Conservation (phyloP, 2,888 invertebrate species). For the Lithodes maja region DNA sequence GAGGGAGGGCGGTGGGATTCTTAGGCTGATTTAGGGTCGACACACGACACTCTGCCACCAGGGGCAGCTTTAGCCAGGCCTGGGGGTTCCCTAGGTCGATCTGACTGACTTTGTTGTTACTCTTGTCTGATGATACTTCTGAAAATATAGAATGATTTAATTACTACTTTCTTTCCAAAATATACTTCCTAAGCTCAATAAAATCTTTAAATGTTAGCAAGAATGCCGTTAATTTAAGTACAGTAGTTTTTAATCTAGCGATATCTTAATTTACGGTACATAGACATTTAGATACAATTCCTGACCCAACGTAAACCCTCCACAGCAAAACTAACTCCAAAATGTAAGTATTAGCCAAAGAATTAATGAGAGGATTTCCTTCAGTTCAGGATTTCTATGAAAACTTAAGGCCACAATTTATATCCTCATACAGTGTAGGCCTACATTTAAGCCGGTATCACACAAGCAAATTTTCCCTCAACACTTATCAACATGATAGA, state of each 20-base stretch:
- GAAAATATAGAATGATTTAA: background rate
- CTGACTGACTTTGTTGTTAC: background rate
- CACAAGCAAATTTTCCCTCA: too few relatives aligned
- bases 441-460: too few relatives aligned
- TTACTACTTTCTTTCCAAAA: background rate
- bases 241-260: background rate
- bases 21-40: constrained; percentile 78
- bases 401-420: too few relatives aligned
- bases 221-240: background rate
- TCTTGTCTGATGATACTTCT: background rate
- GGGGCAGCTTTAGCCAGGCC: constrained; percentile 77
- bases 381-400: too few relatives aligned
- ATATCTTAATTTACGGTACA: background rate
- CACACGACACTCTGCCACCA: constrained; percentile 85
- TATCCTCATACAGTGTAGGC: too few relatives aligned
- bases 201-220: background rate
- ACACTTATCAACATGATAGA: too few relatives aligned
- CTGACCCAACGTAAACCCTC: background rate
- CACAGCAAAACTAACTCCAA: too few relatives aligned
- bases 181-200: background rate
- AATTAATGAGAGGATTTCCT: too few relatives aligned
- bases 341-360: too few relatives aligned
- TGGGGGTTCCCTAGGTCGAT: background rate
- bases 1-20: constrained; percentile 72
- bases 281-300: background rate